Base-by-base conservation (phyloP, 2,888 invertebrate genomes). In the Gymnocheta viridis region DNA sequence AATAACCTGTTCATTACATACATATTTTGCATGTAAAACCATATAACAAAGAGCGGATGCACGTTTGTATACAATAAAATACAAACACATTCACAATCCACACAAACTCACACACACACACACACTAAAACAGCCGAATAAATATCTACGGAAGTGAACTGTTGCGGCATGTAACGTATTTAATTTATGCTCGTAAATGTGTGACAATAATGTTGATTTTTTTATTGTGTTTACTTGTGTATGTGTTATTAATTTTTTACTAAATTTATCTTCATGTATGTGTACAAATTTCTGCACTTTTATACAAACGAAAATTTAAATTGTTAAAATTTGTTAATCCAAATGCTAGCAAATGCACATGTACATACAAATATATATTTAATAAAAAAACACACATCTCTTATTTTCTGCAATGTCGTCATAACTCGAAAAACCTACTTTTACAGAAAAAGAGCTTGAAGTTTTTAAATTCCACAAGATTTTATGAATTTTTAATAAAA, bases 71-170 rank as follows among this genome's bases (percentile, higher is more conserved):
- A 44, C 64, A 77, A 27, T 62, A 62, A 58, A 67, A 66, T 19
- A n/a, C 54, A 49, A 3, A 81, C 66, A 60, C 19, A 10, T 0
- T 32, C 67, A 60, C 38, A n/a, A n/a, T n/a, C n/a, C n/a, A 17
- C 24, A 54, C 7, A 54, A 27, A 47, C 47, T 4, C 24, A 29
- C 29, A 19, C 14, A 12, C 73, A 32, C 1, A 32, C 19, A 54
- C 35, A 56, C 24, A 29, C 12, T 32, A 66, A 56, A 29, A 6
- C 77, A 32, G 24, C 85, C 85, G 60, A 85, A 88, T 86, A 72
- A 83, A 87, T 84, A 86, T 85, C 86, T 81, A 82, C 87, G 87
- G 86, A 89, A 88, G 69, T 86, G 86, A 86, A 87, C 87, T 86
- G 85, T 79, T 79, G 88, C 67, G 85, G 89, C 84, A 70, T 86